These are phyloP conservation scores for Florisuga fusca DNA, from an alignment of 2,797 vertebrate species.

Conservation along the genomic window DNA sequence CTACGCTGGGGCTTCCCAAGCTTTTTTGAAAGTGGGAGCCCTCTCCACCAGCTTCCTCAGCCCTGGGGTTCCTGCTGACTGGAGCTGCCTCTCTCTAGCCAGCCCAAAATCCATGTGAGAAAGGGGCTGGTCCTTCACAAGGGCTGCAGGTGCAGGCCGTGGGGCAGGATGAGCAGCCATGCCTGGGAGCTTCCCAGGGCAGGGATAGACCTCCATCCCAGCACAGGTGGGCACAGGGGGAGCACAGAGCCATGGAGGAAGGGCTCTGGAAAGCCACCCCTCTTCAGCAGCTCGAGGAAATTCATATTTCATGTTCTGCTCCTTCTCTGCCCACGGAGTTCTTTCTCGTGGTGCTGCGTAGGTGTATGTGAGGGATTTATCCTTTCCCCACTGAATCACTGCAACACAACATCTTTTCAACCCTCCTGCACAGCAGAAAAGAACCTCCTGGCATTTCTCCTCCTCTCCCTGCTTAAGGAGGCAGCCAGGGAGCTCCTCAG, in stretches of 20 bases:
- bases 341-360: constrained; percentile 65
- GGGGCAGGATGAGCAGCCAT: not conserved
- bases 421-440: constrained; percentile 57
- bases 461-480: not conserved
- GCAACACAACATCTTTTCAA: constrained; percentile 70
- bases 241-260: fast-evolving
- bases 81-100: not conserved
- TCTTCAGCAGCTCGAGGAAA: constrained; percentile 52
- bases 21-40: not conserved
- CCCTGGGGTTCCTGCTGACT: not conserved
- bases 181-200: not conserved
- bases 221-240: not conserved
- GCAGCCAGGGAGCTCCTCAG: not conserved
- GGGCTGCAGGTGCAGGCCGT: not conserved
- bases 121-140: fast-evolving
- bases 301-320: constrained; percentile 67
- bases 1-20: not conserved
- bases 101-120: fast-evolving
- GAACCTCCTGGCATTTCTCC: constrained; percentile 31
- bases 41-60: not conserved
- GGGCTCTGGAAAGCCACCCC: constrained; percentile 1
- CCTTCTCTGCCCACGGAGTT: constrained; percentile 64
- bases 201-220: fast-evolving
- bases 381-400: constrained; percentile 72
- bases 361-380: constrained; percentile 72